phyloP scores from a whole-genome alignment of 2,113 vertebrate genomes.

The Saguinus midas region DNA sequence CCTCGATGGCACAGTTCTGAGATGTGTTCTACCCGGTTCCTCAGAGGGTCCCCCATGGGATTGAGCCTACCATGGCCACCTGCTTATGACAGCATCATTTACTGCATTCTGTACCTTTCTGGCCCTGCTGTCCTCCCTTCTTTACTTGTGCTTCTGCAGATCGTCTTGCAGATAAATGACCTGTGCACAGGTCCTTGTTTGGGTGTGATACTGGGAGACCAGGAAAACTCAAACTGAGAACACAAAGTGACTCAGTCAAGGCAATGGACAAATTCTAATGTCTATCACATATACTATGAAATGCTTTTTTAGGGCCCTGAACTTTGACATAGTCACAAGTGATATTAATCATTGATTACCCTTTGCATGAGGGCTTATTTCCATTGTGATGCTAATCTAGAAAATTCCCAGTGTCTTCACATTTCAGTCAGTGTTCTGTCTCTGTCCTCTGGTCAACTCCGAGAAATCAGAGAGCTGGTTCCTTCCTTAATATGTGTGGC shows the following conservation, averaged over 20 bases:
- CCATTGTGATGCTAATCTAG: background rate
- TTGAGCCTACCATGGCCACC: background rate
- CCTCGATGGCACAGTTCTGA: background rate
- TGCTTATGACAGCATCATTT: background rate
- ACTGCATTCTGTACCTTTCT: background rate
- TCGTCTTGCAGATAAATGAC: background rate
- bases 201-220: background rate
- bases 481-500: background rate
- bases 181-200: background rate
- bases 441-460: background rate
- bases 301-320: background rate
- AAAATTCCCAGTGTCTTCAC: background rate
- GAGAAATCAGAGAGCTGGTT: background rate
- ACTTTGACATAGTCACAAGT: background rate
- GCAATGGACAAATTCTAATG: background rate
- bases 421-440: background rate
- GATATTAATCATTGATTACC: background rate
- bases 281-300: background rate
- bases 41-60: background rate
- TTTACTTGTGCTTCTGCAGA: background rate
- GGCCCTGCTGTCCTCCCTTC: fast-evolving
- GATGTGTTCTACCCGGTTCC: background rate
- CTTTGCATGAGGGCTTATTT: background rate
- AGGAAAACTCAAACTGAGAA: background rate
- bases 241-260: background rate